These are phyloP conservation scores for Bothrops jararaca DNA, from an alignment of 2,113 vertebrate species.

Conservation along the genomic window DNA sequence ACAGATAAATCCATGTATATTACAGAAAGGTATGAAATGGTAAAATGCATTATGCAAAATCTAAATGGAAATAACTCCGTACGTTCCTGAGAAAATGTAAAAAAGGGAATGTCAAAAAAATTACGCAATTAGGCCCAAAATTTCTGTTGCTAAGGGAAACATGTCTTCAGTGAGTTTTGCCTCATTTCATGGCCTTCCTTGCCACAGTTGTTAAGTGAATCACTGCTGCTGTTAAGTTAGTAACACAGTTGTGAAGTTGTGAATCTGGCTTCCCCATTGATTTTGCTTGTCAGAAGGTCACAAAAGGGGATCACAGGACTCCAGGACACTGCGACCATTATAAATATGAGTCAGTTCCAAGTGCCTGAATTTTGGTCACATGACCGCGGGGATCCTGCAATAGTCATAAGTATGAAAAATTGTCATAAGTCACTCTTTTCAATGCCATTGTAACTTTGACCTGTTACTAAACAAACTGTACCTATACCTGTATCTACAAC, in stretches of 20 bases:
- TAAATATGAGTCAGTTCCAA: too few species aligned
- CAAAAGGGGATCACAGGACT: too few species aligned
- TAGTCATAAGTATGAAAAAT: too few species aligned
- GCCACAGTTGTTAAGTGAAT: neutral
- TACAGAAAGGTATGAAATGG: neutral
- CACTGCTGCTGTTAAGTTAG: neutral
- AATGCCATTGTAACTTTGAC: too few species aligned
- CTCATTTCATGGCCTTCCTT: neutral
- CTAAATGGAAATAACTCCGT: neutral
- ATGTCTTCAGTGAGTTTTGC: neutral
- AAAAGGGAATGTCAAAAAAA: neutral
- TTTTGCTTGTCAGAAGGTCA: too few species aligned
- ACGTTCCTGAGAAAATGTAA: neutral
- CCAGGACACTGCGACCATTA: too few species aligned
- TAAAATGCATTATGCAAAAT: neutral
- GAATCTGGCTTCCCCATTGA: too few species aligned
- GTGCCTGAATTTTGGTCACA: too few species aligned
- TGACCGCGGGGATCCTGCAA: too few species aligned
- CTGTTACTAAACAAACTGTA: too few species aligned
- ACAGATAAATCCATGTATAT: neutral
- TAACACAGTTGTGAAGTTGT: too few species aligned
- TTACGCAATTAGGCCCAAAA: neutral
- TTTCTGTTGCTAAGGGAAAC: neutral
- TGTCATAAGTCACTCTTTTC: too few species aligned
- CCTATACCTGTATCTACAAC: neutral